A percentile compares a stretch with the other conserved stretches of the same genome.
Evolutionary conservation across 2,113 vertebrate genomes (phyloP).

Genomic region (Sinocyclocheilus rhinocerous): DNA sequence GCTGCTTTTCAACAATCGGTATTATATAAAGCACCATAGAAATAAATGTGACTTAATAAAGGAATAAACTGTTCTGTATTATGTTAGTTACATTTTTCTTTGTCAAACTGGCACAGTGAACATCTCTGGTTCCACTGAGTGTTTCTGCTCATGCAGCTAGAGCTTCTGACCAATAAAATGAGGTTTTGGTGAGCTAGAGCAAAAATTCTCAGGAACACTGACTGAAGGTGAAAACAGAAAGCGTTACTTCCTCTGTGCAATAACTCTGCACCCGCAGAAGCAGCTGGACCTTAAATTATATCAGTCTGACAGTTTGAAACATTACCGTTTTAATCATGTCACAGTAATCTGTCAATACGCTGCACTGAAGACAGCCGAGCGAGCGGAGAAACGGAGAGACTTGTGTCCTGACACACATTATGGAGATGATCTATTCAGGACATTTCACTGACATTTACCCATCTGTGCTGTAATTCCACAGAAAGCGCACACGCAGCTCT

Average conservation of each 20-base stretch:
- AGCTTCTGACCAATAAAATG: background rate
- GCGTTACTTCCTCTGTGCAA: background rate
- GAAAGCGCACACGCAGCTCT: conserved; percentile 32
- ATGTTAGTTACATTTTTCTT: background rate
- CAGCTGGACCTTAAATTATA: conserved; percentile 46
- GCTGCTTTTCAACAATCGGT: too few species aligned
- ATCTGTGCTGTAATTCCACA: conserved; percentile 63
- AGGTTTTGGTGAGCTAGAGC: background rate
- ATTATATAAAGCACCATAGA: too few species aligned
- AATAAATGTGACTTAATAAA: background rate
- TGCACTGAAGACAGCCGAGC: conserved; percentile 18
- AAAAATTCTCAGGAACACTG: background rate
- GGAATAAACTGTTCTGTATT: background rate
- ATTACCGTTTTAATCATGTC: conserved; percentile 56
- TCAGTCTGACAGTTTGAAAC: conserved; percentile 59
- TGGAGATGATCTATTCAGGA: conserved; percentile 62
- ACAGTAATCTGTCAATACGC: conserved; percentile 49
- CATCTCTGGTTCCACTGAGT: background rate
- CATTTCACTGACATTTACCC: conserved; percentile 69
- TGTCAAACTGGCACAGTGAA: background rate
- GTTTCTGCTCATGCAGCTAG: background rate
- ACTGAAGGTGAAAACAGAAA: background rate
- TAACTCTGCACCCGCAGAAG: conserved; percentile 16
- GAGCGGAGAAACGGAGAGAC: conserved; percentile 54
- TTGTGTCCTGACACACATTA: conserved; percentile 64